Conservation (phyloP, 1,140 invertebrate genomes). For the Danaus plexippus region DNA sequence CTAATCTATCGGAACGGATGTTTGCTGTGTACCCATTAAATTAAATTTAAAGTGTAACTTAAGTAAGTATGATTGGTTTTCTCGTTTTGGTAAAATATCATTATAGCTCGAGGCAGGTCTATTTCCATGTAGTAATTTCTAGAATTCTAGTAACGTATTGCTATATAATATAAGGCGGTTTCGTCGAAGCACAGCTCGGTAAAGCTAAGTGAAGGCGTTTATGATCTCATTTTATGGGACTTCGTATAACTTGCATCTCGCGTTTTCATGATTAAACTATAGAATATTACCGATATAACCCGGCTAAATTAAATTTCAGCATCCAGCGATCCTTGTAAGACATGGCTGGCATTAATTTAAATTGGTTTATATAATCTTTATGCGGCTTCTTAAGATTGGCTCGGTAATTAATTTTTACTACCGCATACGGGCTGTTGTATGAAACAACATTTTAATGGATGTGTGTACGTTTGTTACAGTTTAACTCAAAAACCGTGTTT, state of each 20-base stretch:
- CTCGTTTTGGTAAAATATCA: too few species aligned
- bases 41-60: too few species aligned
- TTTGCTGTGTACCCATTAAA: too few species aligned
- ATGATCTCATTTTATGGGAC: constrained; percentile 41
- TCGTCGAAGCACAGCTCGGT: constrained; percentile 3
- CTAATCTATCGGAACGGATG: too few species aligned
- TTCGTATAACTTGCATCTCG: constrained; percentile 44
- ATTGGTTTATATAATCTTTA: constrained; percentile 17
- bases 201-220: constrained; percentile 58
- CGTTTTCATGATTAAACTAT: constrained; percentile 50
- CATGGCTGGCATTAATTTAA: constrained; percentile 21
- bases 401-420: background rate
- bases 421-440: background rate
- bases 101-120: too few species aligned
- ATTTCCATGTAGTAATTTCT: too few species aligned
- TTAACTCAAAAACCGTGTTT: constrained; percentile 11
- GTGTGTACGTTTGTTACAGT: background rate
- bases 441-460: constrained; percentile 2
- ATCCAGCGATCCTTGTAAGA: constrained; percentile 28
- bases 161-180: too few species aligned
- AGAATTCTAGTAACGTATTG: too few species aligned
- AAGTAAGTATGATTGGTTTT: too few species aligned
- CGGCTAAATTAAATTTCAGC: constrained; percentile 49
- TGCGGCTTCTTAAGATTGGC: too few species aligned
- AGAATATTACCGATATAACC: constrained; percentile 39